Conservation (phyloP, 2,888 invertebrate genomes). For the Troilus luridus region DNA sequence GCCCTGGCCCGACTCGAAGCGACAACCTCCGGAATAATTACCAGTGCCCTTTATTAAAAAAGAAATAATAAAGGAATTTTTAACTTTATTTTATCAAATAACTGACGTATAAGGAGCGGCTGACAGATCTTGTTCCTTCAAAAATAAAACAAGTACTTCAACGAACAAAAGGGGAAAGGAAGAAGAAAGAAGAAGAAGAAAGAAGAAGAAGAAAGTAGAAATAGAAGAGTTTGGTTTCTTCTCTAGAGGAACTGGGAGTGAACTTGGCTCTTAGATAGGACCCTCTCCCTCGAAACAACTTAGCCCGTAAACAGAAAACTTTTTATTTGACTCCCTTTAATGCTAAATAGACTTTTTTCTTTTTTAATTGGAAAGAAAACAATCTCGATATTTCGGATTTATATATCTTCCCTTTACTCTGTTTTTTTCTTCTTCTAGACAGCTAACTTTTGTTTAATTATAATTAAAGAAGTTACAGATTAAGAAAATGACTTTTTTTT, state of each 20-base stretch:
- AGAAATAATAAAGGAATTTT: not conserved
- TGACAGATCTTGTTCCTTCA: not conserved
- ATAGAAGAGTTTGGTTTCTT: conserved; percentile 34
- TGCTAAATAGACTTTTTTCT: conserved; percentile 22
- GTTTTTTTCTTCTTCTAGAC: not conserved
- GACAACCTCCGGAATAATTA: too few relatives aligned
- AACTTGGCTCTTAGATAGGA: not conserved
- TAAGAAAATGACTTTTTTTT: not conserved
- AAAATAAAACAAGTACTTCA: not conserved
- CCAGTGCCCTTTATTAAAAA: too few relatives aligned
- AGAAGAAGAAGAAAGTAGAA: not conserved
- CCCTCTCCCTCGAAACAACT: not conserved
- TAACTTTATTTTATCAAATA: not conserved
- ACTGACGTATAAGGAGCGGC: not conserved
- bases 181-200: not conserved
- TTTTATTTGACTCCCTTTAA: conserved; percentile 31
- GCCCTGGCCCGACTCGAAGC: too few relatives aligned
- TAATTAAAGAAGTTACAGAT: not conserved
- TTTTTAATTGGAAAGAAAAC: conserved; percentile 7
- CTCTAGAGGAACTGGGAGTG: not conserved
- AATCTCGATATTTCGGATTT: not conserved
- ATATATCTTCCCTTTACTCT: not conserved
- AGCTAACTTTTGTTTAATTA: conserved; percentile 20
- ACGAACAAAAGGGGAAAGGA: conserved; percentile 17
- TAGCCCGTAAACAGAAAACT: conserved; percentile 13